Evolutionary conservation across 2,797 vertebrate species (phyloP).

Genomic region (Gambusia yucatana): DNA sequence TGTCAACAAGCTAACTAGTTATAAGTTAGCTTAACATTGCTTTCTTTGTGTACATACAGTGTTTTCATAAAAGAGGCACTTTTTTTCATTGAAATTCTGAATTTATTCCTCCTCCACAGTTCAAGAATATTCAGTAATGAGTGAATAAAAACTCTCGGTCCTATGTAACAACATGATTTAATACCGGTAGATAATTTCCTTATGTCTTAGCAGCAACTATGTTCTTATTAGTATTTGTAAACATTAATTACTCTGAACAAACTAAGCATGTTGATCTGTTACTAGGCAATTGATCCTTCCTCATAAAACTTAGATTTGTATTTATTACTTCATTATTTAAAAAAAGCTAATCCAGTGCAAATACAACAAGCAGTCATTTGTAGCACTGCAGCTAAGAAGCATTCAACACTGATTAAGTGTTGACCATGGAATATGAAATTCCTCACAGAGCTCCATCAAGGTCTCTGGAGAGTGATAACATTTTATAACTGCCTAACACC

Average conservation of each 20-base stretch:
- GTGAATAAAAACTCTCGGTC: not conserved
- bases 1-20: no score
- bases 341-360: not conserved
- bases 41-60: no score
- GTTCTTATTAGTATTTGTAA: not conserved
- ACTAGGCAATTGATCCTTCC: not conserved
- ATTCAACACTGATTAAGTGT: not conserved
- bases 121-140: not conserved
- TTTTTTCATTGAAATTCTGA: not conserved
- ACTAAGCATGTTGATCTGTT: not conserved
- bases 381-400: not conserved
- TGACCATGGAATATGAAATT: conserved; percentile 27
- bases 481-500: conserved; percentile 30
- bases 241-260: not conserved
- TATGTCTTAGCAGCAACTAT: not conserved
- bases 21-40: no score
- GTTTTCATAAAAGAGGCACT: no score
- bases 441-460: conserved; percentile 37
- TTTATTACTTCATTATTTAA: not conserved
- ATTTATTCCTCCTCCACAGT: not conserved
- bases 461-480: conserved; percentile 16
- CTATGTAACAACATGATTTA: not conserved
- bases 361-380: not conserved
- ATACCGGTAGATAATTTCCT: not conserved
- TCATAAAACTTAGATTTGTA: not conserved